Conservation (phyloP, 1,140 invertebrate species). For the Potamilus streckersoni region DNA sequence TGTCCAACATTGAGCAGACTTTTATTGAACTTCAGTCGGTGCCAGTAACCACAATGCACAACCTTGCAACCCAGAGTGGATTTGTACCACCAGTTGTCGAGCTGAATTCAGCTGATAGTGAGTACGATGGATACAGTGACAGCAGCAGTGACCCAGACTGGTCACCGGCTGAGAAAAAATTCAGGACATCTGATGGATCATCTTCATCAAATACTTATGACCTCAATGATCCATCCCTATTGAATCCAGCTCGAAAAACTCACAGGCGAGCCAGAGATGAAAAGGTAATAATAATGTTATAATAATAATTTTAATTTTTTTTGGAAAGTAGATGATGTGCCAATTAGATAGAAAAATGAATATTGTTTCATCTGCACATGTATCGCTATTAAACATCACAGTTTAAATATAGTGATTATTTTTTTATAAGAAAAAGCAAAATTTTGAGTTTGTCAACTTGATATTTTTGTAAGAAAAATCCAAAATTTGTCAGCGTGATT, state of each 20-base stretch:
- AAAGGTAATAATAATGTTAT: conserved; percentile 7
- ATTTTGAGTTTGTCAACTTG: too few relatives aligned
- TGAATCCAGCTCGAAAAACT: conserved; percentile 41
- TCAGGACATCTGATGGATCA: conserved; percentile 12
- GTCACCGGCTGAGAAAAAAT: conserved; percentile 38
- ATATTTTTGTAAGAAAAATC: too few relatives aligned
- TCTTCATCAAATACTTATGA: conserved; percentile 22
- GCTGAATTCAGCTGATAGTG: conserved; percentile 31
- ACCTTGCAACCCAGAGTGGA: conserved; percentile 85
- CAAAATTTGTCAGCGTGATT: too few relatives aligned
- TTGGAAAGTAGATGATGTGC: too few relatives aligned
- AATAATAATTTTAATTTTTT: too few relatives aligned
- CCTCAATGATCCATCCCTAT: conserved; percentile 29
- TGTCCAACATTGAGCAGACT: conserved; percentile 89
- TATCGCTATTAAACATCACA: not conserved
- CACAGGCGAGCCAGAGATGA: conserved; percentile 21
- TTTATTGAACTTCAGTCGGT: conserved; percentile 75
- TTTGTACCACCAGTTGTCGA: conserved; percentile 86
- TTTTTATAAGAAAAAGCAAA: too few relatives aligned
- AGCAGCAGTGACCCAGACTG: conserved; percentile 45
- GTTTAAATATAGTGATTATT: not conserved
- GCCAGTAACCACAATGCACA: conserved; percentile 68
- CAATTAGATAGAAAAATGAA: not conserved
- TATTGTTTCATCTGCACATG: not conserved
- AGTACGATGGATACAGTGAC: conserved; percentile 30